Evolutionary conservation across 2,888 invertebrate genomes (phyloP).

Genomic region (Polydrusus pterygomalis): DNA sequence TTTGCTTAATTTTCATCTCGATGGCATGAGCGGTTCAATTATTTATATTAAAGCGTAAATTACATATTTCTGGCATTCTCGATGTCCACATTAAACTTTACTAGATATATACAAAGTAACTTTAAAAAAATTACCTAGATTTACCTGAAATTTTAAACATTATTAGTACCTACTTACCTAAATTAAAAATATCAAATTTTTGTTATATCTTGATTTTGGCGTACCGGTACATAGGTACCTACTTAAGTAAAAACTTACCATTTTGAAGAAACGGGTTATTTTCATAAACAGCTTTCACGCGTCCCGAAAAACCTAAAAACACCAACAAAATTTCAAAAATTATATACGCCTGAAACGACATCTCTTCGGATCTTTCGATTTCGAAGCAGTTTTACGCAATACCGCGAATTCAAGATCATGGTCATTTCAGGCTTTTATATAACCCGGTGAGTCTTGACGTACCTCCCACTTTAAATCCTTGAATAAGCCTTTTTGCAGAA

Average conservation of each 20-base stretch:
- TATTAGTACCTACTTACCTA: no score
- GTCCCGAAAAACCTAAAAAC: not conserved
- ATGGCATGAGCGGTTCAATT: no score
- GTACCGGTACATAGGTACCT: no score
- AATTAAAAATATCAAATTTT: no score
- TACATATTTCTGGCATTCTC: no score
- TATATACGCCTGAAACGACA: slow-evolving; percentile 21
- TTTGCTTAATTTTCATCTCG: no score
- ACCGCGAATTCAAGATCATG: slow-evolving; percentile 42
- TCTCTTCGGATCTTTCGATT: slow-evolving; percentile 25
- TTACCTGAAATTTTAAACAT: no score
- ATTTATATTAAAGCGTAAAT: no score
- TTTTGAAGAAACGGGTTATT: slow-evolving; percentile 52
- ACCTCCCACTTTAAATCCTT: not conserved
- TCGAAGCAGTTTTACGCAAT: slow-evolving; percentile 32
- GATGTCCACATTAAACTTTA: no score
- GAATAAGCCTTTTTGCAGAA: not conserved
- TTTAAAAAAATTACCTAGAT: no score
- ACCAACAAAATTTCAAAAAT: slow-evolving; percentile 7
- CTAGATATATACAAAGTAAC: no score
- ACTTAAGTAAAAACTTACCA: slow-evolving; percentile 44
- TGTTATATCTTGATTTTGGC: no score
- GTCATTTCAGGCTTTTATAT: slow-evolving; percentile 29
- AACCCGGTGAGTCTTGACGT: slow-evolving; percentile 3
- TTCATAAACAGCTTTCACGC: slow-evolving; percentile 31